Base-by-base conservation (phyloP, 2,888 invertebrate species). In the Sylvicola cinctus region DNA sequence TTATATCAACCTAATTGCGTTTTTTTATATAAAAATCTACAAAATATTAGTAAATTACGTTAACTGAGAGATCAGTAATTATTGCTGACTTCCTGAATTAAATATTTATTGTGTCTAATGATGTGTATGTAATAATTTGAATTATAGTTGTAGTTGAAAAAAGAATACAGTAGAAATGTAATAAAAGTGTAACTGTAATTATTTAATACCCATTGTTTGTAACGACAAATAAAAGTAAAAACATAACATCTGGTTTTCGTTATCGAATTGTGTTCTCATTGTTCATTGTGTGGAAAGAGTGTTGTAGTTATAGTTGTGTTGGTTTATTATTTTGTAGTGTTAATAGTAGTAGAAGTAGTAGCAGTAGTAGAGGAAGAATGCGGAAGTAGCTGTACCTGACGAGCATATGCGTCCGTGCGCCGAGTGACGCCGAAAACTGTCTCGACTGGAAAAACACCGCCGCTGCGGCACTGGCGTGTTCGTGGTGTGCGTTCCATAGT, bases 341-440 rank as follows among this genome's bases (percentile, higher is more conserved):
- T 31, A 14, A 15, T 14, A 31, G 31, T 31, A 16, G 12, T 29
- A 13, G 13, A 5, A 29, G 5, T 6, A 29, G 29, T 13, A 29
- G 12, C 10, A 29, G 14, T 13, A 29, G 12, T 13, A 13, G 14
- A 29, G 14, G 12, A 12, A 29, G 29, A 7, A 14, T 12, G 14
- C 10, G 12, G 12, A 14, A 29, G 14, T 28, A n/a, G 12, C 28
- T 28, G 28, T 13, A 28, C 32, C 20, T 52, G 43, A 46, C 48
- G 54, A 54, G 50, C 53, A 50, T 49, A 58, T 58, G 50, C 58
- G 53, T 46, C 58, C 58, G 44, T 58, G 57, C 42, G 57, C 54
- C 48, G 58, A 58, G 48, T 58, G 58, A 39, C 58, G 49, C 40
- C 58, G 54, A 46, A 58, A 56, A 46, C 50, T 54, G 43, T 58